Percentiles rank a stretch among this genome's conserved stretches.
phyloP scores from a whole-genome alignment of 64 coral and sea anemone genomes.

The Actinia equina region DNA sequence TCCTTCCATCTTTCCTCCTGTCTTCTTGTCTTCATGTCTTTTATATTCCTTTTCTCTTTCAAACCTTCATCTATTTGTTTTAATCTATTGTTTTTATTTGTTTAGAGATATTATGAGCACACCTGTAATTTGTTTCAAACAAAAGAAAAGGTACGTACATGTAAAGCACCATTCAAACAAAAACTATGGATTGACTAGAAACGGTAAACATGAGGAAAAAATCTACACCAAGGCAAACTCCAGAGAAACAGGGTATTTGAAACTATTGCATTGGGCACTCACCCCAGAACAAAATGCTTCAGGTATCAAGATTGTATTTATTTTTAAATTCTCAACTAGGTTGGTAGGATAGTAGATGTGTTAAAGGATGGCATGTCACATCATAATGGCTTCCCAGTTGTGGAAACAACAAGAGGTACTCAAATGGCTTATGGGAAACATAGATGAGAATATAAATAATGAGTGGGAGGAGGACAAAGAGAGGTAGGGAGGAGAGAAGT shows the following conservation, averaged over 20 bases:
- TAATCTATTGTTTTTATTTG: background rate
- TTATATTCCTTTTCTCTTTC: background rate
- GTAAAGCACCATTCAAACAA: background rate
- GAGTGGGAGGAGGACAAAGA: too few relatives aligned
- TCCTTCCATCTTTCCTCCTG: background rate
- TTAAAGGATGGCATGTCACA: constrained; percentile 70
- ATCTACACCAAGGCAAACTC: too few relatives aligned
- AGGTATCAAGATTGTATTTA: too few relatives aligned
- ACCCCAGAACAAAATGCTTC: too few relatives aligned
- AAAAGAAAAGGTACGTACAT: constrained; percentile 94
- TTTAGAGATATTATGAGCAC: constrained; percentile 90
- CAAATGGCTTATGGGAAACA: too few relatives aligned
- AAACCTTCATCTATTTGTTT: background rate
- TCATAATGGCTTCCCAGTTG: constrained; percentile 96
- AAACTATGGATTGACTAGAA: too few relatives aligned
- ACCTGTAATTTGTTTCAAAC: constrained; percentile 79
- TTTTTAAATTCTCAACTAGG: constrained; percentile 23
- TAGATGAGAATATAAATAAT: too few relatives aligned
- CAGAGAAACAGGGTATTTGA: too few relatives aligned
- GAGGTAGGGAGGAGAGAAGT: too few relatives aligned
- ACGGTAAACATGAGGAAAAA: too few relatives aligned
- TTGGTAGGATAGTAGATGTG: constrained; percentile 86
- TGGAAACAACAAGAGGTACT: constrained; percentile 39
- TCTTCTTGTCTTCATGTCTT: background rate
- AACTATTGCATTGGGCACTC: too few relatives aligned